These are phyloP conservation scores for Paraplagusia blochii DNA, from an alignment of 2,113 vertebrate genomes.

Conservation along the genomic window DNA sequence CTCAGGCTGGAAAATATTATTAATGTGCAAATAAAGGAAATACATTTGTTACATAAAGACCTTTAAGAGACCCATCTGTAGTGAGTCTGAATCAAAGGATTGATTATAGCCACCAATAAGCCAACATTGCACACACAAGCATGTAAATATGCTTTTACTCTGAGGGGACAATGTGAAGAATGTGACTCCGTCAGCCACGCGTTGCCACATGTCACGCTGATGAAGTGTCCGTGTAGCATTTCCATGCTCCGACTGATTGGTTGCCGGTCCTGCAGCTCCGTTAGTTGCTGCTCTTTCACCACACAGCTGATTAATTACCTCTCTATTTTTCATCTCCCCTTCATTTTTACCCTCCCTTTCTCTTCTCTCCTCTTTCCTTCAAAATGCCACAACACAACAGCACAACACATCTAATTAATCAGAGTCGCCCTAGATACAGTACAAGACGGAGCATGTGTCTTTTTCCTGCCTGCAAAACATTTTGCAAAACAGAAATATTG, in stretches of 20 bases:
- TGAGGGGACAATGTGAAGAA: background rate
- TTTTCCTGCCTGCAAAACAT: constrained; percentile 34
- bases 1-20: background rate
- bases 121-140: background rate
- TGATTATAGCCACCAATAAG: background rate
- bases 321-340: constrained; percentile 63
- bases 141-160: background rate
- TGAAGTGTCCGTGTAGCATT: constrained; percentile 9
- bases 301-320: constrained; percentile 74
- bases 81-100: background rate
- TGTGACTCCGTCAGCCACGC: background rate
- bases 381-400: constrained; percentile 67
- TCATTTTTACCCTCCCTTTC: constrained; percentile 4
- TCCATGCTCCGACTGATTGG: constrained; percentile 27
- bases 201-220: constrained; percentile 4
- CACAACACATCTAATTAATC: constrained; percentile 76
- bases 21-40: background rate
- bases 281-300: constrained; percentile 33
- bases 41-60: background rate
- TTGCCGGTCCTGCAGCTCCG: constrained; percentile 21
- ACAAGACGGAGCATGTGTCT: constrained; percentile 41
- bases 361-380: constrained; percentile 51
- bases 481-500: constrained; percentile 26
- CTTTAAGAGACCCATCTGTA: background rate
- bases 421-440: constrained; percentile 70